A percentile compares a stretch with the other conserved stretches of the same genome.
Evolutionary conservation across 1,140 invertebrate genomes (phyloP).

Genomic region (Schmidtea mediterranea): DNA sequence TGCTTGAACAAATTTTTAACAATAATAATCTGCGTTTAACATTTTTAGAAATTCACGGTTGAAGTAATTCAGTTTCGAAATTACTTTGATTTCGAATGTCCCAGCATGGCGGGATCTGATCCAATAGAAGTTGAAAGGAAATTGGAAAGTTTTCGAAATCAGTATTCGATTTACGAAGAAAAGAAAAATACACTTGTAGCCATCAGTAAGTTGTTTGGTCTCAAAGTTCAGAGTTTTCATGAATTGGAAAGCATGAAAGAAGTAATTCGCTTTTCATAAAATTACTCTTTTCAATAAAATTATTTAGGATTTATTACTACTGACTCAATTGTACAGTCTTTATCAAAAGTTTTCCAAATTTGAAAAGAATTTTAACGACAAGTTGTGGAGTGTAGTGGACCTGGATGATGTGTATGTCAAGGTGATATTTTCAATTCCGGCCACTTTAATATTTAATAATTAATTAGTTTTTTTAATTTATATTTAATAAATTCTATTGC

Average conservation of each 20-base stretch:
- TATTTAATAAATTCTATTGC: too few relatives aligned
- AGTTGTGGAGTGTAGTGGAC: too few relatives aligned
- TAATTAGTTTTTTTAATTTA: too few relatives aligned
- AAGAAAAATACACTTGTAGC: constrained; percentile 24
- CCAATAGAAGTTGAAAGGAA: constrained; percentile 21
- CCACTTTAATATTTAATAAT: too few relatives aligned
- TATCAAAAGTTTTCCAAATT: constrained; percentile 26
- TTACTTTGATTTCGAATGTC: constrained; percentile 26
- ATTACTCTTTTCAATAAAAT: too few relatives aligned
- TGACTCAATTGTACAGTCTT: constrained; percentile 24
- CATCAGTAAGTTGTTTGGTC: constrained; percentile 25
- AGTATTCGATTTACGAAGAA: constrained; percentile 18
- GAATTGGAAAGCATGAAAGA: constrained; percentile 26
- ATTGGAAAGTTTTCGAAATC: constrained; percentile 21
- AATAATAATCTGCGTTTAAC: too few relatives aligned
- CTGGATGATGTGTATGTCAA: too few relatives aligned
- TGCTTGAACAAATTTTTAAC: too few relatives aligned
- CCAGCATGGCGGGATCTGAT: constrained; percentile 21
- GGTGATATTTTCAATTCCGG: too few relatives aligned
- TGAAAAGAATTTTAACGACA: constrained; percentile 22
- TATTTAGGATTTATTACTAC: constrained; percentile 19
- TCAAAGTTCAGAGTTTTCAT: constrained; percentile 22
- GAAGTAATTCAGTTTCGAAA: constrained; percentile 28
- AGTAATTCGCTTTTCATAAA: constrained; percentile 9
- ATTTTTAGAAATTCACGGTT: constrained; percentile 23